A percentile compares a stretch with the other conserved stretches of the same genome.
phyloP scores from a whole-genome alignment of 2,888 invertebrate genomes.

The Nephrotoma appendiculata region DNA sequence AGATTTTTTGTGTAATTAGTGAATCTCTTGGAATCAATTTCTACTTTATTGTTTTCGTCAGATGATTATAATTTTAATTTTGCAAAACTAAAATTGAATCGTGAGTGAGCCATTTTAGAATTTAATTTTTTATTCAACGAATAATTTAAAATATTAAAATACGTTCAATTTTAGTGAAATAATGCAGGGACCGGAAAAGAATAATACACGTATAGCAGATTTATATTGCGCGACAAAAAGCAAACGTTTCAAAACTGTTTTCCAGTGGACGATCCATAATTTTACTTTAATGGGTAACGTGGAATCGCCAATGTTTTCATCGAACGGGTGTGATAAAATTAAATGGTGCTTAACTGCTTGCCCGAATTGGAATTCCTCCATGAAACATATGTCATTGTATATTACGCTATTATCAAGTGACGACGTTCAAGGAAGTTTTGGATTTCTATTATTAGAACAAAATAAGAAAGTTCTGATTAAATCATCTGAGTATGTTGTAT shows the following conservation, averaged over 20 bases:
- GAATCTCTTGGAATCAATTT: too few relatives aligned
- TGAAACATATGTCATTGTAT: conserved; percentile 97
- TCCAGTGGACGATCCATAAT: conserved; percentile 99
- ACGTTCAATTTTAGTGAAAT: too few relatives aligned
- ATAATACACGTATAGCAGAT: too few relatives aligned
- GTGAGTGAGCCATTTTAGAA: too few relatives aligned
- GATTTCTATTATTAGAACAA: conserved; percentile 99
- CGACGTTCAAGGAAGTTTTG: conserved; percentile 99
- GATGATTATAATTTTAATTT: too few relatives aligned
- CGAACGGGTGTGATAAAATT: conserved; percentile 98
- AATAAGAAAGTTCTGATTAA: conserved; percentile 99
- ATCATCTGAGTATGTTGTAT: conserved; percentile 91
- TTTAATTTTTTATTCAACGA: too few relatives aligned
- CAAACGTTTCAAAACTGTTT: conserved; percentile 99
- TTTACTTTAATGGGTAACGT: conserved; percentile 99
- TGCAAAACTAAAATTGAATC: too few relatives aligned
- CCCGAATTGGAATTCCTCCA: conserved; percentile 99
- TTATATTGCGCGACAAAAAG: too few relatives aligned
- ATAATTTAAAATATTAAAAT: too few relatives aligned
- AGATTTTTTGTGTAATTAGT: too few relatives aligned
- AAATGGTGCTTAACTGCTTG: conserved; percentile 97
- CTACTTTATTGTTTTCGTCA: too few relatives aligned
- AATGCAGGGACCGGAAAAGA: too few relatives aligned
- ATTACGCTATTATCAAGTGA: conserved; percentile 98
- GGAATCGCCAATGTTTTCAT: conserved; percentile 98